Evolutionary conservation across 2,888 invertebrate species (phyloP).

Genomic region (Drosophila eohydei): DNA sequence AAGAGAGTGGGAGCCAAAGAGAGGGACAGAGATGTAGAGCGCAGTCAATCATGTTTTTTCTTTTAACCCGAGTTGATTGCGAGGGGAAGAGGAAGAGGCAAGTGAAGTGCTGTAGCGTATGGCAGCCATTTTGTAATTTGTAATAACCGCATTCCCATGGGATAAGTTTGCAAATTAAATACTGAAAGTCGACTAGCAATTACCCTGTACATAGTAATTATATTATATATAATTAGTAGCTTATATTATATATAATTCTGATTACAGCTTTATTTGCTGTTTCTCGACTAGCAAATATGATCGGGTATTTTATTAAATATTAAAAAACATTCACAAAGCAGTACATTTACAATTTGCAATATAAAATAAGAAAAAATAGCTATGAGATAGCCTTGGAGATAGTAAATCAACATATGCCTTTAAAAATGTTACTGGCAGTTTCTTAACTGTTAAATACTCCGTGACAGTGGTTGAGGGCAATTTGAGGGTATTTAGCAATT

Average conservation of each 20-base stretch:
- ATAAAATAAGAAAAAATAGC: too few species aligned
- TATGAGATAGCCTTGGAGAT: too few species aligned
- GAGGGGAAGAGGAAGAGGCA: neutral
- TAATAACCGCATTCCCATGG: conserved; percentile 35
- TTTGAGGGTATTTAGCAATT: neutral
- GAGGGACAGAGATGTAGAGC: neutral
- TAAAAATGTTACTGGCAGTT: too few species aligned
- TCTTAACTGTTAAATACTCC: neutral
- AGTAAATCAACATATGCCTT: too few species aligned
- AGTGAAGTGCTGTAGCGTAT: conserved; percentile 16
- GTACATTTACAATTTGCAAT: too few species aligned
- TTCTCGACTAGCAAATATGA: neutral
- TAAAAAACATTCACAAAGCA: too few species aligned
- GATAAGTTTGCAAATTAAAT: neutral
- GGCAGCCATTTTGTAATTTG: conserved; percentile 59
- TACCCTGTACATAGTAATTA: conserved; percentile 19
- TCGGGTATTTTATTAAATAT: too few species aligned
- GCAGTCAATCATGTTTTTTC: conserved; percentile 20
- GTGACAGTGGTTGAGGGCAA: neutral
- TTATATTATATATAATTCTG: neutral
- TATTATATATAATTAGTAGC: too few species aligned
- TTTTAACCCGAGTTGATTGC: conserved; percentile 43
- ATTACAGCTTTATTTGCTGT: neutral
- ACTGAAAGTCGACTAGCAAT: neutral
- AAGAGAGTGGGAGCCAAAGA: neutral